phyloP scores from a whole-genome alignment of 2,888 invertebrate genomes.

The Automeris io region DNA sequence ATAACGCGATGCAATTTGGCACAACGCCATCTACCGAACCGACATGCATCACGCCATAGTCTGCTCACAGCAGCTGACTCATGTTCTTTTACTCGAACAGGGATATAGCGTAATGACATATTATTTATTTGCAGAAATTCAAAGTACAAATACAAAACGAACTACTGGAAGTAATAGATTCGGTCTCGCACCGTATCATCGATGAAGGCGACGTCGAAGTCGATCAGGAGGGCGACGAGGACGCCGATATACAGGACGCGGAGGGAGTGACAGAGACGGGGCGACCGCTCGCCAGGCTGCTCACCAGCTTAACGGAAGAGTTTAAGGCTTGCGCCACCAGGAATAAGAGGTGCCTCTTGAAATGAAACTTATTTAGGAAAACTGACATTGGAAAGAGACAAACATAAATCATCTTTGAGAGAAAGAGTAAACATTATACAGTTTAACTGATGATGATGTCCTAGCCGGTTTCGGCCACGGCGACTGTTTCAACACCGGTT shows the following conservation, averaged over 20 bases:
- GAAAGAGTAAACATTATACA: too few species aligned
- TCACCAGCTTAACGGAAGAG: constrained; percentile 52
- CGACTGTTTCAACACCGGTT: too few species aligned
- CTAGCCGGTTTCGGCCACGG: too few species aligned
- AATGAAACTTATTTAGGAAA: neutral
- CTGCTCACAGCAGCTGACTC: too few species aligned
- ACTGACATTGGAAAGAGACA: neutral
- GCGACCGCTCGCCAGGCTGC: constrained; percentile 49
- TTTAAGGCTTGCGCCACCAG: constrained; percentile 54
- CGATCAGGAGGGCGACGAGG: constrained; percentile 44
- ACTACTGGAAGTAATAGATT: constrained; percentile 85
- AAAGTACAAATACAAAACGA: constrained; percentile 90
- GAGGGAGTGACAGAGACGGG: constrained; percentile 50
- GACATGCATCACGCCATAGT: too few species aligned
- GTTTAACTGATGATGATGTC: too few species aligned
- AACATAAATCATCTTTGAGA: neutral
- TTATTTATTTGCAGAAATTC: constrained; percentile 77
- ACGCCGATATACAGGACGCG: constrained; percentile 36
- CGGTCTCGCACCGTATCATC: constrained; percentile 86
- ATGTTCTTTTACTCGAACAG: too few species aligned
- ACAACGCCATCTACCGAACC: too few species aligned
- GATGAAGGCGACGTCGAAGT: constrained; percentile 70
- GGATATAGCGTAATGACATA: too few species aligned
- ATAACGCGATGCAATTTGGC: too few species aligned
- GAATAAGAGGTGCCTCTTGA: constrained; percentile 43